Evolutionary conservation across 2,113 vertebrate genomes (phyloP), one percentile per base, ranked within the genome.

Genomic region (Puma concolor): DNA sequence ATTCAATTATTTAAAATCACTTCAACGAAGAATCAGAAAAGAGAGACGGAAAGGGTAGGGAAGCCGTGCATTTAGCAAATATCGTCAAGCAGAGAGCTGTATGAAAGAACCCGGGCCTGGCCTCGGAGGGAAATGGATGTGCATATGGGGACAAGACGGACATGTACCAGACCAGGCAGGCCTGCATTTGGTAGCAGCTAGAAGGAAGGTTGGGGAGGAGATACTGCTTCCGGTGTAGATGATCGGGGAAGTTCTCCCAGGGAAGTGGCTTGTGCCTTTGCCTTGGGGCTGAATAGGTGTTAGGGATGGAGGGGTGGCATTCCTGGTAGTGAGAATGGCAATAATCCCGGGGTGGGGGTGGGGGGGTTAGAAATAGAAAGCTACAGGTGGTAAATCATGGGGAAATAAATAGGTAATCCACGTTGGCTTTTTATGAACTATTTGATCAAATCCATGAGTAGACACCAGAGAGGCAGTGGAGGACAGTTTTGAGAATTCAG

Each of bases 331-430:
- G 7, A 57, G 74, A 27, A 16, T 7, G n/a, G n/a, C 17, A 16
- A 17, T 19, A 2, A 29, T 25, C 57, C 57, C 0, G 57, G 57
- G 21, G 57, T 60, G 57, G 17, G 21, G 57, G 21, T 7, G 8
- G 57, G 8, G 8, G 54, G 54, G 54, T 7, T 2, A 9, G 21
- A 60, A 7, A 2, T 0, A 25, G 60, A 21, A 50, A 38, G 60
- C 17, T 9, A 14, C 31, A 25, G 38, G 11, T 3, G 2, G 25
- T 4, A 16, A 21, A 4, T 0, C 1, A 1, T 9, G 27, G 60
- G 17, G 1, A 7, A 48, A 15, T 11, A n/a, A 54, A 17, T 23
- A 29, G 23, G 0, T 11, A 8, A 4, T 8, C 48, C 52, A 7
- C 16, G 0, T 0, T 1, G 9, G 54, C 64, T 19, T 87, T 66